Evolutionary conservation across 2,888 invertebrate genomes (phyloP), one percentile per base, ranked within the genome.

Genomic region (Luperina testacea): DNA sequence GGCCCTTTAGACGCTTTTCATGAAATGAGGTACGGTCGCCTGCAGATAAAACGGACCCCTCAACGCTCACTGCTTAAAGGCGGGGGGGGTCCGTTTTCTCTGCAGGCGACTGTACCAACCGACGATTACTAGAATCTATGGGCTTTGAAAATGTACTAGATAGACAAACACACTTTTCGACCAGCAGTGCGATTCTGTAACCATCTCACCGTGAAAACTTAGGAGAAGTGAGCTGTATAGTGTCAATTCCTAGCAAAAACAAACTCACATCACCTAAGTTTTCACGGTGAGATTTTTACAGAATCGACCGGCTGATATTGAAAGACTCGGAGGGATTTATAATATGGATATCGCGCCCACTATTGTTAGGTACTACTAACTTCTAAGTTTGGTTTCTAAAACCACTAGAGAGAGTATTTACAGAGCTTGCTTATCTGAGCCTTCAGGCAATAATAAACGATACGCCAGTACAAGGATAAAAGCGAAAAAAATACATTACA

Each of bases 391-490:
- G 6, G 17, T 51, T 73, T 73, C n/a, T 51, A 42, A 38, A n/a
- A 48, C 38, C 20, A 57, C 9, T 24, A 32, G 15, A 48, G 6
- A 32, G 4, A 57, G 2, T 45, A 24, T 27, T 6, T 75, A 32
- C 8, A 38, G 13, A 51, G 38, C 6, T n/a, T 20, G n/a, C 13
- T 73, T 32, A 48, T 32, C 24, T 17, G n/a, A 75, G n/a, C 17
- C 45, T 13, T 59, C 32, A 59, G 17, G 20, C n/a, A n/a, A 61
- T 75, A 48, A 67, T 15, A 48, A 80, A 71, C 3, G 4, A 70
- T n/a, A 53, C 32, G 15, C 7, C 48, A 24, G 3, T 61, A 48
- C 32, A 24, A 13, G 38, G 0, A 57, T 27, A 42, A 13, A 78
- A 65, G 24, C 15, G 2, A 20, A 57, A 61, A 27, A 32, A 15